phyloP scores from a whole-genome alignment of 2,888 invertebrate species.

The Eumerus sabulonum region DNA sequence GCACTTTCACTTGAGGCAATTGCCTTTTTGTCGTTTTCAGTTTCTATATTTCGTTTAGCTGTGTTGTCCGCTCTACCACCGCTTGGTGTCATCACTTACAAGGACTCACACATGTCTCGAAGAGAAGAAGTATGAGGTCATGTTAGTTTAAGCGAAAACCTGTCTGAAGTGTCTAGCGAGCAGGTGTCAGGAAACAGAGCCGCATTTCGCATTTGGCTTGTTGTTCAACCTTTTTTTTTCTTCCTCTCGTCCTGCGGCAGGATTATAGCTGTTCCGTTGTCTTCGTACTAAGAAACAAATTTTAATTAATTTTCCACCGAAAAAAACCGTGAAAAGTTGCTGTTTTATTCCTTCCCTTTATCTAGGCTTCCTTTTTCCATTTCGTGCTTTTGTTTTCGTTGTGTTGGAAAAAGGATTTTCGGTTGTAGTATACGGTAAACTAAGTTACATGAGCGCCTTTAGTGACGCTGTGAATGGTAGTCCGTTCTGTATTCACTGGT shows the following conservation, averaged over 20 bases:
- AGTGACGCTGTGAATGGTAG: constrained; percentile 39
- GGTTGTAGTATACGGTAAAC: no score
- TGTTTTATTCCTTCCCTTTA: constrained; percentile 6
- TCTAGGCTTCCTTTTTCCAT: constrained; percentile 31
- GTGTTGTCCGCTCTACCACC: not conserved
- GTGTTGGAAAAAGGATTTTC: constrained; percentile 18
- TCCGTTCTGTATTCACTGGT: constrained; percentile 62
- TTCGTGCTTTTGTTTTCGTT: constrained; percentile 34
- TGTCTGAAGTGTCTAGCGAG: constrained; percentile 41
- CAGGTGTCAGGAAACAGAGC: constrained; percentile 62
- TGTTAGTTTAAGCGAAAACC: constrained; percentile 51
- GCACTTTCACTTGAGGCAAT: constrained; percentile 56
- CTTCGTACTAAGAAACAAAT: constrained; percentile 60
- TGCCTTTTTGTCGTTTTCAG: constrained; percentile 31
- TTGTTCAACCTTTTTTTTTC: constrained; percentile 15
- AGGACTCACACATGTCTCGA: constrained; percentile 26
- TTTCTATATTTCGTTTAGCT: constrained; percentile 29
- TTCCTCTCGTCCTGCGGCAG: constrained; percentile 30
- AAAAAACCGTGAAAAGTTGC: constrained; percentile 39
- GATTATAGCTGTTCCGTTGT: constrained; percentile 63
- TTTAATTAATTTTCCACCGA: constrained; percentile 66
- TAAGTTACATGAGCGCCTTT: constrained; percentile 41
- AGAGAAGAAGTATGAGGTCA: constrained; percentile 15
- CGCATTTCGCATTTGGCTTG: constrained; percentile 52
- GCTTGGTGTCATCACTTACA: not conserved